Percentiles rank a stretch among this genome's conserved stretches.
These are phyloP conservation scores for Centroberyx gerrardi DNA, from an alignment of 2,797 vertebrate species.

Conservation along the genomic window DNA sequence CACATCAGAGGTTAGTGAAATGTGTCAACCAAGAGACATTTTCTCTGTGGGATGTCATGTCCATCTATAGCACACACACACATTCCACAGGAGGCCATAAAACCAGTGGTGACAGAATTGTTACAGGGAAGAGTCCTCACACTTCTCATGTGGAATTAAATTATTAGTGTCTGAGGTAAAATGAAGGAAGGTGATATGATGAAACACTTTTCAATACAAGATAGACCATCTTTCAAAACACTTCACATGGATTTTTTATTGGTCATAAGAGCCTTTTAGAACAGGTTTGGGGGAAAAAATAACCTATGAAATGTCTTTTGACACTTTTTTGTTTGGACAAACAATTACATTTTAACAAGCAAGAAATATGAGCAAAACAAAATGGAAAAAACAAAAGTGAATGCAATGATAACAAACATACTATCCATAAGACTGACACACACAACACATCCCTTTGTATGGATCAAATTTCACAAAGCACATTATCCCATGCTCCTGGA, in stretches of 20 bases:
- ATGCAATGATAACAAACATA: neutral
- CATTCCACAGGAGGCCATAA: slow-evolving; percentile 72
- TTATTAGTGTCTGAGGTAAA: neutral
- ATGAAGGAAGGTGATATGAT: slow-evolving; percentile 4
- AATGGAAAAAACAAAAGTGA: neutral
- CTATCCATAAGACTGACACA: neutral
- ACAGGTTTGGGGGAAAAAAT: no score
- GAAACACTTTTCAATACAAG: neutral
- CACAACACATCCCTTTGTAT: neutral
- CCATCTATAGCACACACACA: slow-evolving; percentile 65
- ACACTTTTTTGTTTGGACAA: neutral
- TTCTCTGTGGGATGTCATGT: slow-evolving; percentile 76
- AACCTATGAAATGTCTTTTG: no score
- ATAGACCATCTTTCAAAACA: neutral
- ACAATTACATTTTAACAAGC: neutral
- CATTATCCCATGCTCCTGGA: neutral
- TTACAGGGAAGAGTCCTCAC: neutral
- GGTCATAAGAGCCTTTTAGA: no score
- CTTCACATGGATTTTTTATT: neutral
- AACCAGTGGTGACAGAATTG: slow-evolving; percentile 29
- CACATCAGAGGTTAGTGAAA: slow-evolving; percentile 60
- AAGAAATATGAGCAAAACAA: neutral
- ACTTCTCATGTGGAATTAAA: slow-evolving; percentile 25
- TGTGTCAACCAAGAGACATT: slow-evolving; percentile 67
- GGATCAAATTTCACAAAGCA: slow-evolving; percentile 7